Evolutionary conservation across 2,888 invertebrate species (phyloP).

Genomic region (Trichopria drosophilae): DNA sequence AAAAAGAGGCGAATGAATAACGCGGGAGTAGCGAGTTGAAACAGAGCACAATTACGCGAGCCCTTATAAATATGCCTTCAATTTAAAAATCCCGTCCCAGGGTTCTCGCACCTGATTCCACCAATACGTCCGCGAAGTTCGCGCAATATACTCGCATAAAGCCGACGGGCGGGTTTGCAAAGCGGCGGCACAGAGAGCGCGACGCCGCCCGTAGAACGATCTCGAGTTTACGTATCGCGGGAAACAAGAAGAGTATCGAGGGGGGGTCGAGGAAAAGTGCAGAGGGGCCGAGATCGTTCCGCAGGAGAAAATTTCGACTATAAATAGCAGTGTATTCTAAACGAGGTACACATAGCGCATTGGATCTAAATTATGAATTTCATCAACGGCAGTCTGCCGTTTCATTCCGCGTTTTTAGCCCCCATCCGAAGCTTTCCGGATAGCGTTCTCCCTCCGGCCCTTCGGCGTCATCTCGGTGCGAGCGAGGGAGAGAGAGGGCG

Average conservation of each 20-base stretch:
- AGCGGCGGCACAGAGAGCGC: too few relatives aligned
- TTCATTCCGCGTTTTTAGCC: constrained; percentile 55
- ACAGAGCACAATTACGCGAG: too few relatives aligned
- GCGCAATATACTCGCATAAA: too few relatives aligned
- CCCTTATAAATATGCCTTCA: too few relatives aligned
- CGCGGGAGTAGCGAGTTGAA: too few relatives aligned
- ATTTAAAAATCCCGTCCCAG: too few relatives aligned
- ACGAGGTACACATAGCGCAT: constrained; percentile 58
- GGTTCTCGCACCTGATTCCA: too few relatives aligned
- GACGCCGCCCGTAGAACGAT: too few relatives aligned
- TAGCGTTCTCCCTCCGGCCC: constrained; percentile 17
- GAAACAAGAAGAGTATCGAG: constrained; percentile 4
- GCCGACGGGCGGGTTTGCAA: too few relatives aligned
- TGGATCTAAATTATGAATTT: constrained; percentile 60
- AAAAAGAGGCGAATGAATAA: too few relatives aligned
- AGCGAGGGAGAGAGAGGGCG: background rate
- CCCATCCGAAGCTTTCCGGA: constrained; percentile 29
- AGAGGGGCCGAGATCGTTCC: constrained; percentile 44
- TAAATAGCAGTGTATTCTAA: constrained; percentile 60
- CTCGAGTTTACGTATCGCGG: constrained; percentile 9
- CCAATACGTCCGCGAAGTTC: too few relatives aligned
- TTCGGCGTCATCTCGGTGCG: constrained; percentile 38
- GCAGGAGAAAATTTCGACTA: constrained; percentile 57
- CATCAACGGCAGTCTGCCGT: constrained; percentile 59
- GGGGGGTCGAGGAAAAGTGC: constrained; percentile 8